phyloP scores from a whole-genome alignment of 2,797 vertebrate species.

The Numenius phaeopus region DNA sequence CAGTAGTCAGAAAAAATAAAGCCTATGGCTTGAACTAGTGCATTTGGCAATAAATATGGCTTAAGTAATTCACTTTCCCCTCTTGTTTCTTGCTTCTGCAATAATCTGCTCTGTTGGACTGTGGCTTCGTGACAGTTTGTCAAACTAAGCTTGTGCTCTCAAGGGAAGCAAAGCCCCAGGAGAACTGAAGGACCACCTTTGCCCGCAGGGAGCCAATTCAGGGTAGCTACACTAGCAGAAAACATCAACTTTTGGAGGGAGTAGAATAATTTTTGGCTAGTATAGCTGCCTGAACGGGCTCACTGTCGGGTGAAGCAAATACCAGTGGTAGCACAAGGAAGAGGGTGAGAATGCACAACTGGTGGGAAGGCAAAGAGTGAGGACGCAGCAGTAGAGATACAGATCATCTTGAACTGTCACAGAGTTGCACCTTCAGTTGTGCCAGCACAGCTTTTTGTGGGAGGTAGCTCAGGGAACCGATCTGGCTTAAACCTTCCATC shows the following conservation, averaged over 20 bases:
- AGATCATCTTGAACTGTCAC: not conserved
- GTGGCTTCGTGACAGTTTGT: not conserved
- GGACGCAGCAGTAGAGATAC: not conserved
- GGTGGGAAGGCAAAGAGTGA: not conserved
- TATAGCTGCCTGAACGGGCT: not conserved
- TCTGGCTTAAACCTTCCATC: not conserved
- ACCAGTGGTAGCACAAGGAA: not conserved
- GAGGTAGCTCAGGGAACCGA: not conserved
- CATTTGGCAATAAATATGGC: constrained; percentile 16
- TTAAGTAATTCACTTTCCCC: constrained; percentile 35
- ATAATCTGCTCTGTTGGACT: not conserved
- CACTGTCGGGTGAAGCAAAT: not conserved
- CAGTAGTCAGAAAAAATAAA: not conserved
- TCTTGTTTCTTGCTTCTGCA: constrained; percentile 5
- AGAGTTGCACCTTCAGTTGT: not conserved
- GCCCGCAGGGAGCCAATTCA: not conserved
- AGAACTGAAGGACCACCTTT: not conserved
- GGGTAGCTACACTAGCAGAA: not conserved
- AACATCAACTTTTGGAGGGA: not conserved
- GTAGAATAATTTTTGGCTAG: not conserved
- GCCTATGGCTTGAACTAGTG: constrained; percentile 15
- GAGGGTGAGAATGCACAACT: not conserved
- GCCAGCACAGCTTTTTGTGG: not conserved
- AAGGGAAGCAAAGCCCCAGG: not conserved
- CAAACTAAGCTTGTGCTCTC: not conserved